Percentiles rank a stretch among this genome's conserved stretches.
Evolutionary conservation across 2,888 invertebrate genomes (phyloP).

Genomic region (Eustalomyia histrio): DNA sequence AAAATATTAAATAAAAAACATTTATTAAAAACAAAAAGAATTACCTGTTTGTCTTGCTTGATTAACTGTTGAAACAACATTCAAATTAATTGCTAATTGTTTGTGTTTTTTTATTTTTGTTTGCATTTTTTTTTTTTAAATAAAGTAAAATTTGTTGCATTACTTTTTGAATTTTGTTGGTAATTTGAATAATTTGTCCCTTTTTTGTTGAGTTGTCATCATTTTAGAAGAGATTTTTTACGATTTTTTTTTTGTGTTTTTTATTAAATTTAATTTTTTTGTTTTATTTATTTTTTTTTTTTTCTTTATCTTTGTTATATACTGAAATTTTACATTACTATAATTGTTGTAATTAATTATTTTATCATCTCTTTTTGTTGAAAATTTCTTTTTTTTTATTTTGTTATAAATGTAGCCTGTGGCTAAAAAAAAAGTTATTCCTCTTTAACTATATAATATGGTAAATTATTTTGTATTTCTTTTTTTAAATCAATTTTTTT

Average conservation of each 20-base stretch:
- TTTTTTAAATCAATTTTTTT: slow-evolving; percentile 58
- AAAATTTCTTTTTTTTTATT: slow-evolving; percentile 44
- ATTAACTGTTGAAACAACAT: slow-evolving; percentile 30
- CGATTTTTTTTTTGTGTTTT: slow-evolving; percentile 53
- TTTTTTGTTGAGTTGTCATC: slow-evolving; percentile 63
- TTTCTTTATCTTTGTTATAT: slow-evolving; percentile 63
- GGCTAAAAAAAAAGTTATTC: slow-evolving; percentile 64
- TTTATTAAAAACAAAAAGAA: slow-evolving; percentile 19
- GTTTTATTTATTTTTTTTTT: slow-evolving; percentile 43
- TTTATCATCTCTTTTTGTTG: slow-evolving; percentile 68
- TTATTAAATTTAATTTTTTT: slow-evolving; percentile 51
- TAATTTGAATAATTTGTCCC: slow-evolving; percentile 43
- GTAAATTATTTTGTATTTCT: slow-evolving; percentile 49
- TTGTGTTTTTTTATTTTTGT: background rate
- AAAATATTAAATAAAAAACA: slow-evolving; percentile 4
- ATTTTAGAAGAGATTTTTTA: slow-evolving; percentile 58
- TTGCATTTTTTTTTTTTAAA: slow-evolving; percentile 56
- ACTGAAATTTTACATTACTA: slow-evolving; percentile 67
- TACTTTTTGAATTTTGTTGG: slow-evolving; percentile 57
- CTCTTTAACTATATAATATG: slow-evolving; percentile 60
- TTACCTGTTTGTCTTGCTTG: slow-evolving; percentile 31
- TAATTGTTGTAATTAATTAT: slow-evolving; percentile 66
- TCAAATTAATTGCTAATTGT: slow-evolving; percentile 9
- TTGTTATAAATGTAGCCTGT: slow-evolving; percentile 63
- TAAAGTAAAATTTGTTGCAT: slow-evolving; percentile 65